Evolutionary conservation across 53 echinoderm and acorn worm species (phyloP), one percentile per base, ranked within the genome.

Genomic region (Arbacia lixula): DNA sequence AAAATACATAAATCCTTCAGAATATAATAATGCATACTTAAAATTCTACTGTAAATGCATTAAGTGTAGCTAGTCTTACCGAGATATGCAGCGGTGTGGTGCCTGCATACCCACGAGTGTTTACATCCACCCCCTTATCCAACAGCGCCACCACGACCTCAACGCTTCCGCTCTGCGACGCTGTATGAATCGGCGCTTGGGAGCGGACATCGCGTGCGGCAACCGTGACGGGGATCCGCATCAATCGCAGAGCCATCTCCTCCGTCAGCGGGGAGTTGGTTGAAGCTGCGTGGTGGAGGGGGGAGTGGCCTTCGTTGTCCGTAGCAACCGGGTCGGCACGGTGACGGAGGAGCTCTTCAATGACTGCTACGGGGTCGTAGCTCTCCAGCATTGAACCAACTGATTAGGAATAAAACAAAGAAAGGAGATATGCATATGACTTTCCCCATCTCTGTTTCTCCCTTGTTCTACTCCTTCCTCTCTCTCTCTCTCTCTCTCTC

Each of bases 51-150:
- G n/a, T n/a, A n/a, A n/a, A n/a, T n/a, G n/a, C n/a, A n/a, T n/a
- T n/a, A n/a, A n/a, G n/a, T n/a, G n/a, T n/a, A n/a, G n/a, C n/a
- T 66, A 36, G 38, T 86, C 98, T 94, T 66, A 98, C 98, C 36
- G 98, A 94, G n/a, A 98, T 56, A 83, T 98, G 98, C 0, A 98
- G 89, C 4, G 98, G 94, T 11, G 98, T 98, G 4, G 90, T 31
- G 12, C 98, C 98, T 0, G 98, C 94, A 55, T 86, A 86, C 0
- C 94, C 98, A 22, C 98, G 83, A 4, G 81, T 29, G 51, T 98
- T 98, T 12, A 98, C 92, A 71, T 98, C 88, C 1, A 85, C 94
- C 6, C 98, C 98, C 0, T 80, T 84, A 24, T 92, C 98, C 68
- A 98, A 37, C 16, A 98, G 49, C 21, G 98, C 92, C 40, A 98